phyloP scores from a whole-genome alignment of 2,888 invertebrate species.

The Mayetiola destructor region DNA sequence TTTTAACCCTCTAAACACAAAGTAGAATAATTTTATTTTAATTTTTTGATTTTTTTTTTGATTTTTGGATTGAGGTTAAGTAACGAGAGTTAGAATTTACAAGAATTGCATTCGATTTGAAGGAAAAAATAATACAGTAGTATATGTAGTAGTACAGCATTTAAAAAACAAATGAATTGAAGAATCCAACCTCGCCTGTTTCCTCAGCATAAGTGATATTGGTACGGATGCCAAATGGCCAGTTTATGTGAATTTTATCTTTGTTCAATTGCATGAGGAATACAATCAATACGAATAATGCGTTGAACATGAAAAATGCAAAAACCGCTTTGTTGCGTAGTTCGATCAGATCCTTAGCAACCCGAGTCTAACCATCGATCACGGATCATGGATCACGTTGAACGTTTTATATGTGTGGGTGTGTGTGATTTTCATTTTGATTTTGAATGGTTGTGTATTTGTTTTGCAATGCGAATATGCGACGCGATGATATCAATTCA shows the following conservation, averaged over 20 bases:
- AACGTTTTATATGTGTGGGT: too few species aligned
- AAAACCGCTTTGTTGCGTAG: conserved; percentile 94
- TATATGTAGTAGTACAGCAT: conserved; percentile 18
- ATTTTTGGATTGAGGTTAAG: too few species aligned
- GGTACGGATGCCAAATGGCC: conserved; percentile 91
- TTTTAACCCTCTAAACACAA: too few species aligned
- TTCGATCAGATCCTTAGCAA: conserved; percentile 81
- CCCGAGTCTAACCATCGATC: conserved; percentile 53
- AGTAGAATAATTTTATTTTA: too few species aligned
- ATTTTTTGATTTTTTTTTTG: not conserved
- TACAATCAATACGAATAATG: conserved; percentile 96
- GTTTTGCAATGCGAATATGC: not conserved
- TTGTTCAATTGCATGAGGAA: conserved; percentile 98
- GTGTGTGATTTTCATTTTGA: not conserved
- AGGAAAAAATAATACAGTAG: too few species aligned
- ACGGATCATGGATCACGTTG: not conserved
- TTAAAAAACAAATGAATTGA: conserved; percentile 22
- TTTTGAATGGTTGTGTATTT: too few species aligned
- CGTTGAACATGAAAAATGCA: conserved; percentile 99
- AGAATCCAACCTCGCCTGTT: conserved; percentile 68
- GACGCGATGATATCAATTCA: not conserved
- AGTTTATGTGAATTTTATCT: conserved; percentile 93
- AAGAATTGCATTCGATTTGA: not conserved
- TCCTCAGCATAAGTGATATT: conserved; percentile 89
- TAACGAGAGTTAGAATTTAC: too few species aligned